A percentile compares a stretch with the other conserved stretches of the same genome.
Conservation (phyloP, 64 coral and sea anemone genomes). For the Orbicella faveolata region DNA sequence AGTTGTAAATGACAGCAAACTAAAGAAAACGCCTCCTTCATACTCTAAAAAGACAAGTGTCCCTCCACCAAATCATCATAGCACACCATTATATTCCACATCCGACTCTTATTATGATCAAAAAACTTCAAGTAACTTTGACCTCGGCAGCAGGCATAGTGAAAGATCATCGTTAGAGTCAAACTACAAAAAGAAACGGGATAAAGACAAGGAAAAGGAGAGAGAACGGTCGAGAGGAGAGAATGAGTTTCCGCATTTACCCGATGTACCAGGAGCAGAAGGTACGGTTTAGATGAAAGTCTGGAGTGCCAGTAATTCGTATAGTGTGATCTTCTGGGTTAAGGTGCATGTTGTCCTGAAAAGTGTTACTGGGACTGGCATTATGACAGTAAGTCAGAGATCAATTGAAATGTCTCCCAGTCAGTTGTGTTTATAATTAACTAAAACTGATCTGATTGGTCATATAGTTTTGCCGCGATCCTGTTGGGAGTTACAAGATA, state of each 20-base stretch:
- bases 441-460: too few relatives aligned
- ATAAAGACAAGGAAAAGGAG: slow-evolving; percentile 79
- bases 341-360: too few relatives aligned
- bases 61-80: slow-evolving; percentile 68
- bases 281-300: slow-evolving; percentile 15
- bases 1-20: slow-evolving; percentile 43
- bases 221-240: slow-evolving; percentile 77
- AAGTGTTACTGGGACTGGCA: too few relatives aligned
- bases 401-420: too few relatives aligned
- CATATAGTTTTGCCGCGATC: too few relatives aligned
- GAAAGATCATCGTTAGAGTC: slow-evolving; percentile 82
- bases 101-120: slow-evolving; percentile 84
- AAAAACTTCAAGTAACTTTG: slow-evolving; percentile 93
- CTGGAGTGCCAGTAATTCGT: too few relatives aligned
- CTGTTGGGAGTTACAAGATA: too few relatives aligned
- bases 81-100: slow-evolving; percentile 49
- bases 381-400: too few relatives aligned
- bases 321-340: too few relatives aligned
- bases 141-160: slow-evolving; percentile 75
- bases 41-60: slow-evolving; percentile 56
- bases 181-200: slow-evolving; percentile 75
- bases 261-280: slow-evolving; percentile 80
- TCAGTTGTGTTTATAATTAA: too few relatives aligned
- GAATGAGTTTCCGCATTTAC: slow-evolving; percentile 87
- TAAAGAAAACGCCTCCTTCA: slow-evolving; percentile 39